phyloP scores from a whole-genome alignment of 2,888 invertebrate species.

The Microchrysa polita region DNA sequence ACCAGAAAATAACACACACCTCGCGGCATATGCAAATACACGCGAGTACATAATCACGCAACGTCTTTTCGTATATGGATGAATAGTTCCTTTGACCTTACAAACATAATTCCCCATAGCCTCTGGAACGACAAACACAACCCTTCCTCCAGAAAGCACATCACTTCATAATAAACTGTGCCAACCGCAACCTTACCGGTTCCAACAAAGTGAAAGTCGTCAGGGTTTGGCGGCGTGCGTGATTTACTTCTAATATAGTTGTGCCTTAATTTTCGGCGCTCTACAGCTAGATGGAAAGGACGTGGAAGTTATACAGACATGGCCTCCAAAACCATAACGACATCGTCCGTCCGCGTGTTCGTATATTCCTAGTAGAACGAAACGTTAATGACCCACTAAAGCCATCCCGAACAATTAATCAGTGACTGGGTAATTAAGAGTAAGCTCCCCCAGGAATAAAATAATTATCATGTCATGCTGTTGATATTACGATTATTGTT shows the following conservation, averaged over 20 bases:
- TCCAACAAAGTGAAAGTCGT: not conserved
- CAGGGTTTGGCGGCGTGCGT: not conserved
- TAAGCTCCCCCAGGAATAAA: constrained; percentile 28
- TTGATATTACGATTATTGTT: constrained; percentile 31
- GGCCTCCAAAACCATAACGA: constrained; percentile 22
- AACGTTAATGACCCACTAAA: constrained; percentile 37
- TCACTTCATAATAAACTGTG: not conserved
- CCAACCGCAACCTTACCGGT: not conserved
- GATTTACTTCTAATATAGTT: not conserved
- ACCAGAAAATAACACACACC: not conserved
- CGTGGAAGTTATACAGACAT: not conserved
- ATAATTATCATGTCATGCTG: constrained; percentile 43
- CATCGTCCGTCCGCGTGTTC: too few species aligned
- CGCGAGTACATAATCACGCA: not conserved
- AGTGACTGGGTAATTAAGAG: constrained; percentile 30
- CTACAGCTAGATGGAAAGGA: not conserved
- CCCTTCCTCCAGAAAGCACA: not conserved
- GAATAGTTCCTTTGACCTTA: constrained; percentile 29
- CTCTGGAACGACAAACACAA: not conserved
- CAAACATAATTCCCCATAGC: constrained; percentile 6
- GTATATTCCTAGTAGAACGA: too few species aligned
- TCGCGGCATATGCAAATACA: not conserved
- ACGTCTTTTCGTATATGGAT: too few species aligned
- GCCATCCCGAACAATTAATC: constrained; percentile 34
- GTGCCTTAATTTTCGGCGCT: not conserved